Evolutionary conservation across 2,797 vertebrate species (phyloP), one percentile per base, ranked within the genome.

Genomic region (Melanotaenia trifasciata): DNA sequence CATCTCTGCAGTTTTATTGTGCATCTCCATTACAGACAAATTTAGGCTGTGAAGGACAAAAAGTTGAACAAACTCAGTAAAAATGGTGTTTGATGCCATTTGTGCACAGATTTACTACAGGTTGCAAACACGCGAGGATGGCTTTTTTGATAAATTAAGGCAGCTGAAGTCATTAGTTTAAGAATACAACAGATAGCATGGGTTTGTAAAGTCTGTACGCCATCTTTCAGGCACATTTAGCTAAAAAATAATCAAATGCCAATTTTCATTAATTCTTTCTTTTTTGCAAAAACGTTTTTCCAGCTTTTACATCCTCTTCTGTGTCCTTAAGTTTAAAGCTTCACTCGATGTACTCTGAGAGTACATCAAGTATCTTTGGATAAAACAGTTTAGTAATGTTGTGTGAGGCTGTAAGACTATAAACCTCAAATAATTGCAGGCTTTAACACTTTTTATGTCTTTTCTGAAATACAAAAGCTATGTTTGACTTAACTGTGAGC

Each of bases 21-120:
- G 14, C 69, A 11, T 83, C 80, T 87, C 81, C 20, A 60, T 87
- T 87, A 77, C 76, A 73, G 67, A 54, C 62, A 18, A 40, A 78
- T 83, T 79, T 70, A 70, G 51, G 75, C 40, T 45, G 24, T 67
- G 70, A 78, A 81, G 78, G 84, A 45, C 72, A 70, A 54, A 58
- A 67, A 56, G 53, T 24, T 63, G 28, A 64, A 72, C 60, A 38
- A 38, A 61, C 77, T 56, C 50, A 7, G 26, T 20, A 2, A 54
- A 60, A 5, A 58, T 8, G n/a, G 26, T 47, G 57, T 67, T 76
- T 32, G 59, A 36, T 70, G 36, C 28, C 14, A 22, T 68, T 51
- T 74, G 2, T 65, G 16, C 59, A 60, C 22, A 40, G 2, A 64
- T 62, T 74, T 6, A 14, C 36, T 32, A 13, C 28, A 57, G 26